Conservation (phyloP, 2,113 vertebrate genomes). For the Scolopax mira region DNA sequence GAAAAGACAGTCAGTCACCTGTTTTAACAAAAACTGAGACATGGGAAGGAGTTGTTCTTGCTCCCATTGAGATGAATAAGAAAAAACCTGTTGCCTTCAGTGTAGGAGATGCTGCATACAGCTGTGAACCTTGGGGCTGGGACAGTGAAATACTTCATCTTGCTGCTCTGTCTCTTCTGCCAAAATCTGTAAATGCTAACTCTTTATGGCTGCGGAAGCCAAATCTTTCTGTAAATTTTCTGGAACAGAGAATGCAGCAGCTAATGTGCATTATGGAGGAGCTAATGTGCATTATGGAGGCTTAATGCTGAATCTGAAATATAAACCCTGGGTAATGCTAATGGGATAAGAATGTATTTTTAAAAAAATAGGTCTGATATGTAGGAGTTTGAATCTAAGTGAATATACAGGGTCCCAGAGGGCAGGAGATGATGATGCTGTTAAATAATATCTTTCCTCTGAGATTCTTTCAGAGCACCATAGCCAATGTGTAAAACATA, state of each 20-base stretch:
- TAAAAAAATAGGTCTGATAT: neutral
- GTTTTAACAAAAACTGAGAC: neutral
- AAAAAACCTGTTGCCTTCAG: neutral
- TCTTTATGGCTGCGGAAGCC: neutral
- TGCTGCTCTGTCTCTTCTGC: neutral
- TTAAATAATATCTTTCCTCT: neutral
- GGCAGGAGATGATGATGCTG: neutral
- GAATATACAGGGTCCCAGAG: neutral
- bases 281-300: neutral
- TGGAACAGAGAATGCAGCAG: neutral
- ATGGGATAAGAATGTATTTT: neutral
- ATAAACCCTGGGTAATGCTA: neutral
- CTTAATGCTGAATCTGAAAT: neutral
- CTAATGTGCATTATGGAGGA: neutral
- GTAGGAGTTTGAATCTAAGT: neutral
- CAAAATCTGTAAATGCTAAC: neutral
- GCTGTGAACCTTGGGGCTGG: neutral
- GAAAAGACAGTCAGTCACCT: neutral
- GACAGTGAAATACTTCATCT: neutral
- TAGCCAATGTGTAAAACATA: neutral
- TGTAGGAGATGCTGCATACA: neutral
- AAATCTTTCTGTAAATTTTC: neutral
- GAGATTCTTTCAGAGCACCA: neutral
- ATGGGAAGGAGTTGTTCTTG: neutral
- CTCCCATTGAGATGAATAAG: rapidly evolving